Evolutionary conservation across 1,140 invertebrate genomes (phyloP).

Genomic region (Leptoteleia sp.): DNA sequence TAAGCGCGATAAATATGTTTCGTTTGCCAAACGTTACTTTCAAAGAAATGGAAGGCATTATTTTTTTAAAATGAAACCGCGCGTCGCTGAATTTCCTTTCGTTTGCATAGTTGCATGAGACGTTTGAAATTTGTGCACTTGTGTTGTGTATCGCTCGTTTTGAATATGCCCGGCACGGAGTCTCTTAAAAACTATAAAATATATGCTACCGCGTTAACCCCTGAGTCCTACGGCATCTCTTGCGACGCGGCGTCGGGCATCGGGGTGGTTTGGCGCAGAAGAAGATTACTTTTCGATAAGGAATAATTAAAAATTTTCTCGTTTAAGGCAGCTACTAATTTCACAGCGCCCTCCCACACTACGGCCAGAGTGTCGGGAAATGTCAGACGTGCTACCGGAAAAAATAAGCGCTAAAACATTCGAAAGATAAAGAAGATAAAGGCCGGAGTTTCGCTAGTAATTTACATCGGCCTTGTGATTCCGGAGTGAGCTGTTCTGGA

Average conservation of each 20-base stretch:
- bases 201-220: slow-evolving; percentile 70
- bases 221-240: slow-evolving; percentile 65
- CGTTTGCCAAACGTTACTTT: slow-evolving; percentile 22
- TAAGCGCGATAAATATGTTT: slow-evolving; percentile 21
- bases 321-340: slow-evolving; percentile 81
- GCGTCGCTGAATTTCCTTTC: slow-evolving; percentile 3
- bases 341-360: slow-evolving; percentile 62
- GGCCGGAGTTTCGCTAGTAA: slow-evolving; percentile 75
- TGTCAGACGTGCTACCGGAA: slow-evolving; percentile 73
- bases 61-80: slow-evolving; percentile 31
- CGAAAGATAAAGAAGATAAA: slow-evolving; percentile 81
- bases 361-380: slow-evolving; percentile 58
- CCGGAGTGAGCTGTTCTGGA: slow-evolving; percentile 73
- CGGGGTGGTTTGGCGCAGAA: slow-evolving; percentile 59
- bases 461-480: slow-evolving; percentile 80
- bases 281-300: slow-evolving; percentile 82
- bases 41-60: slow-evolving; percentile 25
- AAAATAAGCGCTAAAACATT: slow-evolving; percentile 81
- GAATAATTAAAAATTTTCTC: slow-evolving; percentile 82
- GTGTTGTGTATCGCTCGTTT: slow-evolving; percentile 47
- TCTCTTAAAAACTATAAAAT: slow-evolving; percentile 70
- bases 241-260: slow-evolving; percentile 35
- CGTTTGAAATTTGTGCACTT: slow-evolving; percentile 38
- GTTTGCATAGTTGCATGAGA: slow-evolving; percentile 27
- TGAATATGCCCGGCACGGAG: slow-evolving; percentile 69